A percentile compares a stretch with the other conserved stretches of the same genome.
These are phyloP conservation scores for Hydroisotoma schaefferi DNA, from an alignment of 2,888 invertebrate genomes.

Conservation along the genomic window DNA sequence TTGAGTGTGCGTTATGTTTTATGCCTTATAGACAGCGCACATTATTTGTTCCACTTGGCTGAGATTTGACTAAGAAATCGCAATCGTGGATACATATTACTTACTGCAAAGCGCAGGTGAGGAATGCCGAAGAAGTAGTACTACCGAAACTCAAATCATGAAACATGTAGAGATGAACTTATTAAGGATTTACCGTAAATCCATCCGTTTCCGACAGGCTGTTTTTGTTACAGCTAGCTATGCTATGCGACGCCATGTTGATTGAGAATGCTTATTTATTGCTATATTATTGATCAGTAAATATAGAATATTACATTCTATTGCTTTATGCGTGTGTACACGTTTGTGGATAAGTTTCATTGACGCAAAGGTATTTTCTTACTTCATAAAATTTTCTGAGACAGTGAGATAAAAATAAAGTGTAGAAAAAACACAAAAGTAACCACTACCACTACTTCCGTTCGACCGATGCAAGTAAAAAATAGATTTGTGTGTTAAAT, in stretches of 20 bases:
- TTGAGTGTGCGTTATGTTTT: too few relatives aligned
- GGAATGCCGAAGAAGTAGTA: neutral
- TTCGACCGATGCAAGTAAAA: neutral
- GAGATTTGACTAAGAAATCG: neutral
- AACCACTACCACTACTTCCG: neutral
- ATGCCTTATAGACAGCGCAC: too few relatives aligned
- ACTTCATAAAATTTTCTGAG: neutral
- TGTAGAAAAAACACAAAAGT: neutral
- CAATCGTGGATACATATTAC: neutral
- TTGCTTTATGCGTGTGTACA: too few relatives aligned
- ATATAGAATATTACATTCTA: neutral
- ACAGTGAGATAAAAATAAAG: neutral
- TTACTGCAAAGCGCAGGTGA: neutral
- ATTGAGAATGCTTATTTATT: neutral
- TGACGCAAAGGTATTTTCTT: neutral
- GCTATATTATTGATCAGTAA: too few relatives aligned
- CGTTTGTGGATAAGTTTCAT: neutral
- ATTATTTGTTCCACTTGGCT: constrained; percentile 4
- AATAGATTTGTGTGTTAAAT: neutral
- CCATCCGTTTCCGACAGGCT: constrained; percentile 5
- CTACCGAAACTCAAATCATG: neutral
- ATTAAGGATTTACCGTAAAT: constrained; percentile 10
- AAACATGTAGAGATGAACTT: constrained; percentile 15
- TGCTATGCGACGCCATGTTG: too few relatives aligned
- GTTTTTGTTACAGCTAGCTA: neutral